Percentiles rank a stretch among this genome's conserved stretches.
Evolutionary conservation across 2,888 invertebrate genomes (phyloP).

Genomic region (Toxonevra muliebris): DNA sequence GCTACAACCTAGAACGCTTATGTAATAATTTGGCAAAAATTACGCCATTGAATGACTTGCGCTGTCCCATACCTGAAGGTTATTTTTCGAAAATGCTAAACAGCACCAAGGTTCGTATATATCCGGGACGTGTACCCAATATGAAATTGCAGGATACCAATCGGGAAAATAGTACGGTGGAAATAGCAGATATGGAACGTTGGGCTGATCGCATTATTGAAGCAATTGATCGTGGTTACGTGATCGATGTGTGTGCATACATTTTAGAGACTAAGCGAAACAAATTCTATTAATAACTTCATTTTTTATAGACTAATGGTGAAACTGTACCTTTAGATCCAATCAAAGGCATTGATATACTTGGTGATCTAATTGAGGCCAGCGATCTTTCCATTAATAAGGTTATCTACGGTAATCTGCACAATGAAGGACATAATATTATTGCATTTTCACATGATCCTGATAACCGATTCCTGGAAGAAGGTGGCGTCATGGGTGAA

Average conservation of each 20-base stretch:
- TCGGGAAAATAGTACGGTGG: constrained; percentile 70
- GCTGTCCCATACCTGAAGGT: constrained; percentile 77
- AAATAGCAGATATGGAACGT: constrained; percentile 72
- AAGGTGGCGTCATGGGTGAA: constrained; percentile 81
- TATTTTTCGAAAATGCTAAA: constrained; percentile 86
- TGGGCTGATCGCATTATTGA: constrained; percentile 80
- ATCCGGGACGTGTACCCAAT: constrained; percentile 75
- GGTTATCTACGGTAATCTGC: constrained; percentile 79
- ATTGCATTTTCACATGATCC: constrained; percentile 83
- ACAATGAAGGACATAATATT: constrained; percentile 83
- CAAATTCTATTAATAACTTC: not conserved
- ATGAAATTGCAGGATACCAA: constrained; percentile 72
- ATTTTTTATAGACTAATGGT: constrained; percentile 46
- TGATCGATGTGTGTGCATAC: constrained; percentile 70
- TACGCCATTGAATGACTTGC: constrained; percentile 73
- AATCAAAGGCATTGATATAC: constrained; percentile 76
- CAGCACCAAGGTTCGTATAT: constrained; percentile 72
- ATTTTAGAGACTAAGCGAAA: too few relatives aligned
- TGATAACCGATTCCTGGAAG: constrained; percentile 75
- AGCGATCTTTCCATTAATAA: constrained; percentile 74
- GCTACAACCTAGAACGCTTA: constrained; percentile 82
- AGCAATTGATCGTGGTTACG: constrained; percentile 77
- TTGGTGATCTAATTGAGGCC: constrained; percentile 83
- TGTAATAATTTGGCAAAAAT: constrained; percentile 75
- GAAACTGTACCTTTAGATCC: constrained; percentile 53